Evolutionary conservation across 2,797 vertebrate genomes (phyloP), one percentile per base, ranked within the genome.

Genomic region (Numenius phaeopus): DNA sequence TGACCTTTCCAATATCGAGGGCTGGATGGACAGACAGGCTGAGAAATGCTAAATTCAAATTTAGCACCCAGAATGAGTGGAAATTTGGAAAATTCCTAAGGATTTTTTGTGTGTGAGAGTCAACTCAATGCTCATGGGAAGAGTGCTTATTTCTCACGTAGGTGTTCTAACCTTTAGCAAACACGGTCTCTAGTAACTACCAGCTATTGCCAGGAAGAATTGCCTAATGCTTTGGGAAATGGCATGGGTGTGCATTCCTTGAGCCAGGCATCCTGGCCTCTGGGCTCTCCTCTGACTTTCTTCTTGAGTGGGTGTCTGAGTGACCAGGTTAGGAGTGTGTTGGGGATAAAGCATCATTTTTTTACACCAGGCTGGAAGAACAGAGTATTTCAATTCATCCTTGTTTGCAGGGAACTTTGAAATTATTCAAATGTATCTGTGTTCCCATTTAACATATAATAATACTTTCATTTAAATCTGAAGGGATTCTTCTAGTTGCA

Each of bases 401-500:
- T 77, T 67, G 21, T 57, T 80, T 46, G 19, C 34, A 29, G 57
- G 59, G 54, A 90, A 82, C 5, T 79, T 70, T 34, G 67, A 64
- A 93, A 84, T 90, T 55, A 83, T 83, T 89, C 44, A 26, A 32
- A 77, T 26, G 21, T 52, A 39, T 70, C 42, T 92, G 18, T 82
- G 32, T 71, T 92, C 44, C 49, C 37, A 46, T 82, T 80, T 79
- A 80, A 80, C 9, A 7, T 46, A 32, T 8, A 80, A 57, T 77
- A 95, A 93, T 71, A 11, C 88, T 94, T 96, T 91, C 27, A 65
- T 85, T 90, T 58, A 66, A 90, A 77, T 92, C 64, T 85, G 92
- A 85, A 90, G 67, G 30, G 81, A 87, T 90, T 77, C 64, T 84
- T 93, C 86, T 69, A 58, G 59, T 62, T 80, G 10, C 52, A 85